Percentiles rank a stretch among this genome's conserved stretches.
Conservation (phyloP, 2,797 vertebrate species). For the Scarus forsteni region DNA sequence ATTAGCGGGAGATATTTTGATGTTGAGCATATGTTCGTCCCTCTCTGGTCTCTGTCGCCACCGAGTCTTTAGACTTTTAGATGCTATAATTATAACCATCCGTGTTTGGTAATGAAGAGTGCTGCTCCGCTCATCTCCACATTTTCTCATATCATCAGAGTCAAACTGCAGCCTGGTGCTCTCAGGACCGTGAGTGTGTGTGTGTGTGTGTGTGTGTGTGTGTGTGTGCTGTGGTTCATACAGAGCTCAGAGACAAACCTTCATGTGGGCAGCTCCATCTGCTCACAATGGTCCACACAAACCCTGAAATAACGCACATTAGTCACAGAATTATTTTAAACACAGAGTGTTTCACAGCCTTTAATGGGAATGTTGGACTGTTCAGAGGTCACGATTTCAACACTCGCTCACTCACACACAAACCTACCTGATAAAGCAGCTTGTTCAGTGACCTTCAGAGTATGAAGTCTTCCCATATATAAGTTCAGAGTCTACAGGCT, state of each 20-base stretch:
- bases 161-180: slow-evolving; percentile 31
- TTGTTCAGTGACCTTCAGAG: no score
- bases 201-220: neutral
- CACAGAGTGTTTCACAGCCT: neutral
- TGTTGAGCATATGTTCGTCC: slow-evolving; percentile 2
- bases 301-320: slow-evolving; percentile 38
- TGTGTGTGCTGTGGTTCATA: slow-evolving; percentile 9
- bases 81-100: slow-evolving; percentile 13
- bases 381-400: slow-evolving; percentile 8
- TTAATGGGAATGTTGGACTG: neutral
- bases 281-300: slow-evolving; percentile 36
- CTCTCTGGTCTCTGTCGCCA: slow-evolving; percentile 2
- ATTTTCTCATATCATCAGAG: slow-evolving; percentile 29
- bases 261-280: slow-evolving; percentile 54
- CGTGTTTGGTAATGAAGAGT: neutral
- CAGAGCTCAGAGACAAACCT: slow-evolving; percentile 23
- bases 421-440: neutral
- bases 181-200: slow-evolving; percentile 1
- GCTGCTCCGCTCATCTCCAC: neutral
- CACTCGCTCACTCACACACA: neutral
- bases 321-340: slow-evolving; percentile 40
- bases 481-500: no score
- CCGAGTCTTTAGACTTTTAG: neutral
- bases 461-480: no score
- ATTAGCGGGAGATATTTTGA: neutral